Conservation (phyloP, 2,888 invertebrate genomes). For the Allolobophora icterica region DNA sequence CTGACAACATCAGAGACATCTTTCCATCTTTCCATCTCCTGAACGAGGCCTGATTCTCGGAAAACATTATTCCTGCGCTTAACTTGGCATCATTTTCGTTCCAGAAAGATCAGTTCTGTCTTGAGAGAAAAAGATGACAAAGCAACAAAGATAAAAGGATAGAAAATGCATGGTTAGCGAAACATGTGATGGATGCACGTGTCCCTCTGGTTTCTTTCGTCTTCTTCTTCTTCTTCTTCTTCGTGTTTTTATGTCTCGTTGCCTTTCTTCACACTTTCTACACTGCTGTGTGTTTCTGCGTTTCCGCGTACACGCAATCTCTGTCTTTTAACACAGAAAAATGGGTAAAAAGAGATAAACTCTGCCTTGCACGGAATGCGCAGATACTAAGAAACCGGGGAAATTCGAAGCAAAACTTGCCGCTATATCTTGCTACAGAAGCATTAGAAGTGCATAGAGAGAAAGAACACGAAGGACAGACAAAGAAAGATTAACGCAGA, state of each 20-base stretch:
- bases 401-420: too few relatives aligned
- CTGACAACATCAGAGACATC: too few relatives aligned
- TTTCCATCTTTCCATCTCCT: background rate
- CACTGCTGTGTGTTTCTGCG: too few relatives aligned
- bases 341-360: background rate
- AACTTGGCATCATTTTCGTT: background rate
- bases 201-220: background rate
- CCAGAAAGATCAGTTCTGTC: background rate
- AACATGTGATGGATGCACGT: background rate
- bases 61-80: background rate
- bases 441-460: too few relatives aligned
- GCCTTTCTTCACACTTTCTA: background rate
- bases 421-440: too few relatives aligned
- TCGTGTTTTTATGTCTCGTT: background rate
- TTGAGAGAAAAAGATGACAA: background rate
- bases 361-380: background rate
- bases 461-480: too few relatives aligned
- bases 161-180: background rate
- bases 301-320: background rate
- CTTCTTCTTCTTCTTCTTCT: too few relatives aligned
- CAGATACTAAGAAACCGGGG: too few relatives aligned
- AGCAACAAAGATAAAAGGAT: background rate
- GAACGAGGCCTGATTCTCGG: background rate
- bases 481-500: too few relatives aligned
- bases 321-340: background rate